Conservation (phyloP, 2,797 vertebrate genomes). For the Poecile montanus region DNA sequence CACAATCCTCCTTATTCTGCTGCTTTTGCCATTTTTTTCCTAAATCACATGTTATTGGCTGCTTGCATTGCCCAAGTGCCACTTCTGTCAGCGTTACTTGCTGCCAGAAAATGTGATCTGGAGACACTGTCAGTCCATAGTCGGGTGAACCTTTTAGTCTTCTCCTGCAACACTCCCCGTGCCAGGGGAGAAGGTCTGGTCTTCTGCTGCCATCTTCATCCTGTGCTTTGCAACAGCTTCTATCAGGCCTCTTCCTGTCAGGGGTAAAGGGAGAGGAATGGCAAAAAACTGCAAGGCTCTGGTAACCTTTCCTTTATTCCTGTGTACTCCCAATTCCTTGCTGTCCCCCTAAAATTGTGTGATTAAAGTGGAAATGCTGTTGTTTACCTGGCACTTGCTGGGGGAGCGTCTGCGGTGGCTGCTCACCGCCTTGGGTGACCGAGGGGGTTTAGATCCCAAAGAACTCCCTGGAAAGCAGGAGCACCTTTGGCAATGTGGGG, state of each 20-base stretch:
- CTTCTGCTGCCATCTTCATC: constrained; percentile 20
- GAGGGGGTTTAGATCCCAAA: rapidly evolving
- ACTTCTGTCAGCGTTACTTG: not conserved
- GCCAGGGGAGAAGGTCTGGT: not conserved
- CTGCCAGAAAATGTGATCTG: constrained; percentile 21
- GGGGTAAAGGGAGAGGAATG: not conserved
- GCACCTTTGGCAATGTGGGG: rapidly evolving
- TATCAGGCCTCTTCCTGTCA: not conserved
- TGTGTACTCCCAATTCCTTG: not conserved
- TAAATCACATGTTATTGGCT: constrained; percentile 10
- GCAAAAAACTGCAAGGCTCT: not conserved
- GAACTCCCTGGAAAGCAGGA: not conserved
- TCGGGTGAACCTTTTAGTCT: not conserved
- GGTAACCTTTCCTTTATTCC: not conserved
- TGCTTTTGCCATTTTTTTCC: constrained; percentile 40
- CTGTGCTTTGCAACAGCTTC: not conserved
- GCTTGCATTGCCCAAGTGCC: not conserved
- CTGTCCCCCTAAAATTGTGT: not conserved
- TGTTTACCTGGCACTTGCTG: not conserved
- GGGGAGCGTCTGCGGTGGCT: rapidly evolving
- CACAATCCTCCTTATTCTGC: constrained; percentile 62
- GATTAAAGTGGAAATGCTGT: not conserved
- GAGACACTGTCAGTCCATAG: not conserved
- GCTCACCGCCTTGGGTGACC: rapidly evolving
- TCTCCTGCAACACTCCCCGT: not conserved